These are phyloP conservation scores for Echinops telfairi DNA, from an alignment of 2,113 vertebrate species.

Conservation along the genomic window DNA sequence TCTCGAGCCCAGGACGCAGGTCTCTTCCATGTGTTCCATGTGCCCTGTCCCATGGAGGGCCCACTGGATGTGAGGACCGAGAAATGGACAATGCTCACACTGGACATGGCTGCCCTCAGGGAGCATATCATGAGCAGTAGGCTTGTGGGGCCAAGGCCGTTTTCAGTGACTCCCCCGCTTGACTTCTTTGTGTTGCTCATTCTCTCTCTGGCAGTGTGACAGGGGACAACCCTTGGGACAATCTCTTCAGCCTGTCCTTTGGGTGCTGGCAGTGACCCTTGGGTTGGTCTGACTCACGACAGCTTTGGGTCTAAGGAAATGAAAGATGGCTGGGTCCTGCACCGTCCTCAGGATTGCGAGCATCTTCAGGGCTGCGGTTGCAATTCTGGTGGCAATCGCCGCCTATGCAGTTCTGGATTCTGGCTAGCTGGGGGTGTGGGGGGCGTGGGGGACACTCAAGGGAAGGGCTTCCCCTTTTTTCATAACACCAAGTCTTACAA, in stretches of 20 bases:
- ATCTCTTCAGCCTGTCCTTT: accelerated
- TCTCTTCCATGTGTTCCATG: accelerated
- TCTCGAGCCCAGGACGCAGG: not conserved
- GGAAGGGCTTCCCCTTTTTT: not conserved
- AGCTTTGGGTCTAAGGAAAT: not conserved
- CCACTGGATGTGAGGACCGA: accelerated
- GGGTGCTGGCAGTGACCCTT: not conserved
- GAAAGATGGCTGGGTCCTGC: not conserved
- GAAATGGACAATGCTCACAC: not conserved
- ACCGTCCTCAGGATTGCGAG: not conserved
- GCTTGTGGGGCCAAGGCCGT: not conserved
- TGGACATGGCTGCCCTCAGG: no score
- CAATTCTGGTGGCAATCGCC: not conserved
- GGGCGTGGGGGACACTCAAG: not conserved
- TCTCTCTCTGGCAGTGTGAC: no score
- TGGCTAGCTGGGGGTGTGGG: not conserved
- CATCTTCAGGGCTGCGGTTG: not conserved
- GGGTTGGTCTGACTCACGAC: not conserved
- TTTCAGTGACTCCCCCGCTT: not conserved
- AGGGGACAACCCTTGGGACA: not conserved
- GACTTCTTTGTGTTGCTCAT: accelerated
- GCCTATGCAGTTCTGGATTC: not conserved
- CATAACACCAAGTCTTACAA: accelerated
- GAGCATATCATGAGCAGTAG: not conserved
- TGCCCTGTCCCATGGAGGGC: not conserved